These are phyloP conservation scores for Drosophila aldrichi DNA, from an alignment of 2,888 invertebrate genomes.

Conservation along the genomic window DNA sequence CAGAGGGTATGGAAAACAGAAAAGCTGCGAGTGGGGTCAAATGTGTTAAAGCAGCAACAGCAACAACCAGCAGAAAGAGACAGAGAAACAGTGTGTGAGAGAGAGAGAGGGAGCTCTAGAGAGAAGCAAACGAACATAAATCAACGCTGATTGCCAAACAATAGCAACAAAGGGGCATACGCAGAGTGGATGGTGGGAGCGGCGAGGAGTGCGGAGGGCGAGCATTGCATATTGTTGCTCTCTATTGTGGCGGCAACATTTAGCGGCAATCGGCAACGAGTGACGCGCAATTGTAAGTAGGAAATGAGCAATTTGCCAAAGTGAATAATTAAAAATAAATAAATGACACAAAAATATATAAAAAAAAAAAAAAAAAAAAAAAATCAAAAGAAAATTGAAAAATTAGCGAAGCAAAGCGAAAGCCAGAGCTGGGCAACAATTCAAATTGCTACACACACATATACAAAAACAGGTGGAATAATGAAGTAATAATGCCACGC, in stretches of 20 bases:
- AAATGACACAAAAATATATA: conserved; percentile 48
- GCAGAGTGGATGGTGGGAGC: conserved; percentile 2
- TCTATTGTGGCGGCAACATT: conserved; percentile 17
- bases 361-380: conserved; percentile 12
- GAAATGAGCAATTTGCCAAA: conserved; percentile 80
- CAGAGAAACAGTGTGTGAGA: background rate
- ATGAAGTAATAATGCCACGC: conserved; percentile 39
- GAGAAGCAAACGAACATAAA: conserved; percentile 56
- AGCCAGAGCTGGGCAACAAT: conserved; percentile 34
- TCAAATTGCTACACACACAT: conserved; percentile 39
- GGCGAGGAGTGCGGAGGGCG: background rate
- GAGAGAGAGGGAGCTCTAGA: conserved; percentile 8
- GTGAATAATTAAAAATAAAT: conserved; percentile 78
- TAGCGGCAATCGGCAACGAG: conserved; percentile 11
- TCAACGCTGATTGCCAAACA: conserved; percentile 80
- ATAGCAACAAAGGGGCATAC: conserved; percentile 42
- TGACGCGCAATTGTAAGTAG: conserved; percentile 54
- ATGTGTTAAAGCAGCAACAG: conserved; percentile 14
- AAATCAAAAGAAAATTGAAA: conserved; percentile 48
- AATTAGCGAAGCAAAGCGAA: conserved; percentile 47
- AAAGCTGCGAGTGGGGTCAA: conserved; percentile 21
- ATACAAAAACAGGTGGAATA: conserved; percentile 36
- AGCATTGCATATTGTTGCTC: conserved; percentile 6
- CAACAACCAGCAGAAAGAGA: conserved; percentile 3
- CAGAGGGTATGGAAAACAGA: conserved; percentile 16